These are phyloP conservation scores for Xiphias gladius DNA, from an alignment of 2,113 vertebrate species.

Conservation along the genomic window DNA sequence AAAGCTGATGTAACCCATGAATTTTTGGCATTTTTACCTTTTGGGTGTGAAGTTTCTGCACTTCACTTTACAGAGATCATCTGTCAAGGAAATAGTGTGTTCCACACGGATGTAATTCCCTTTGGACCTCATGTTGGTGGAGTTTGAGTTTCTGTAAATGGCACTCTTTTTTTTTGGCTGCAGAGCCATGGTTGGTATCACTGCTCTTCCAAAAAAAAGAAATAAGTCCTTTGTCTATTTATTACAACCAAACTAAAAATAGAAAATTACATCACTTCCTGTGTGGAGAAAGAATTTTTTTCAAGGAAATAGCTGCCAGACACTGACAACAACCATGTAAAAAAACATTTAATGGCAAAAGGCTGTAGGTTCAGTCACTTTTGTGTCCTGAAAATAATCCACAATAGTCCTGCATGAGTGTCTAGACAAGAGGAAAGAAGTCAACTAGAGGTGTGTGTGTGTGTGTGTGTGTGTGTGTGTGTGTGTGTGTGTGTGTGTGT, in stretches of 20 bases:
- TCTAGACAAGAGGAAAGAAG: slow-evolving; percentile 23
- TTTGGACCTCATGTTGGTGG: neutral
- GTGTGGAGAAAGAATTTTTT: neutral
- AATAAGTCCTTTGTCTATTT: neutral
- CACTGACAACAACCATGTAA: slow-evolving; percentile 10
- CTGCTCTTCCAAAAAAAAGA: neutral
- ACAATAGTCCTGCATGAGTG: slow-evolving; percentile 1
- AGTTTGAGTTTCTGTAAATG: neutral
- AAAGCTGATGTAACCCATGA: no score
- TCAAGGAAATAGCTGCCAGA: slow-evolving; percentile 19
- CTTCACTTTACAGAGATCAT: neutral
- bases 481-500: slow-evolving; percentile 27
- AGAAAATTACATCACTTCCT: slow-evolving; percentile 45
- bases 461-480: slow-evolving; percentile 27
- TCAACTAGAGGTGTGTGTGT: neutral
- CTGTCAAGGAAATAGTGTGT: neutral
- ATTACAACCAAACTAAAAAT: slow-evolving; percentile 27
- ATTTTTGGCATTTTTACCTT: no score
- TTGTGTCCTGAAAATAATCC: slow-evolving; percentile 20
- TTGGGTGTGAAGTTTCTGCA: neutral
- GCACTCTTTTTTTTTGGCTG: neutral
- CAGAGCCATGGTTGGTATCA: neutral
- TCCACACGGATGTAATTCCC: neutral
- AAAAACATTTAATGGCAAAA: slow-evolving; percentile 26
- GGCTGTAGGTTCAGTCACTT: neutral